A percentile compares a stretch with the other conserved stretches of the same genome.
phyloP scores from a whole-genome alignment of 1,140 invertebrate genomes.

The Leptinotarsa texana region DNA sequence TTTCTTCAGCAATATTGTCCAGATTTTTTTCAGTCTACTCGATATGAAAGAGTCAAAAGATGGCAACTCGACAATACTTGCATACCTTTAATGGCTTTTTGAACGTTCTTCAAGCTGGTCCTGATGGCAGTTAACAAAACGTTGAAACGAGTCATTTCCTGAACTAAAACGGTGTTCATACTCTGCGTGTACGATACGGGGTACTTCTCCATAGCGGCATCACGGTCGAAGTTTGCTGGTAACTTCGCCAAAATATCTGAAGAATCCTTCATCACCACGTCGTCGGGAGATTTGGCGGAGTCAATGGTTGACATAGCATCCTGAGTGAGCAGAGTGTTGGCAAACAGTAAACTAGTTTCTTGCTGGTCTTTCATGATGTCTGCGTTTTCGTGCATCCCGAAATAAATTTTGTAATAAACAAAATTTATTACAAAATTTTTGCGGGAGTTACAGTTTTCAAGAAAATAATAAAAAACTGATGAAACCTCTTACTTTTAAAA shows the following conservation, averaged over 20 bases:
- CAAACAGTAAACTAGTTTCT: constrained; percentile 80
- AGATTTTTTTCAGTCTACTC: too few species aligned
- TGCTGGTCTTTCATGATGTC: constrained; percentile 93
- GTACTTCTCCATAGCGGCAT: constrained; percentile 71
- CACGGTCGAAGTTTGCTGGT: constrained; percentile 74
- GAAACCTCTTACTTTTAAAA: too few species aligned
- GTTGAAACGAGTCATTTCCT: constrained; percentile 92
- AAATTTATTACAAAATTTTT: too few species aligned
- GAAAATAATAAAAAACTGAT: too few species aligned
- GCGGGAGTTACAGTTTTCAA: too few species aligned
- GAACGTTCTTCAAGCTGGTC: constrained; percentile 37
- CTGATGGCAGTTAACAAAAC: constrained; percentile 63
- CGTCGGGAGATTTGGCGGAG: constrained; percentile 64
- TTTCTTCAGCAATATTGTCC: too few species aligned
- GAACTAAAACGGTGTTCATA: constrained; percentile 91
- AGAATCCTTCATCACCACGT: constrained; percentile 70
- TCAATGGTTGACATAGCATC: constrained; percentile 54
- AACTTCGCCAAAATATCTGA: constrained; percentile 73
- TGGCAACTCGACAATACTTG: not conserved
- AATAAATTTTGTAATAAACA: too few species aligned
- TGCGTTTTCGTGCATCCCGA: constrained; percentile 92
- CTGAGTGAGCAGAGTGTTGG: constrained; percentile 76
- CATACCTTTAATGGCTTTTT: too few species aligned
- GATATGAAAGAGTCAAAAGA: too few species aligned
- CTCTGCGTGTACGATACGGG: constrained; percentile 82